Evolutionary conservation across 1,140 invertebrate species (phyloP).

Genomic region (Drosophila micromelanica): DNA sequence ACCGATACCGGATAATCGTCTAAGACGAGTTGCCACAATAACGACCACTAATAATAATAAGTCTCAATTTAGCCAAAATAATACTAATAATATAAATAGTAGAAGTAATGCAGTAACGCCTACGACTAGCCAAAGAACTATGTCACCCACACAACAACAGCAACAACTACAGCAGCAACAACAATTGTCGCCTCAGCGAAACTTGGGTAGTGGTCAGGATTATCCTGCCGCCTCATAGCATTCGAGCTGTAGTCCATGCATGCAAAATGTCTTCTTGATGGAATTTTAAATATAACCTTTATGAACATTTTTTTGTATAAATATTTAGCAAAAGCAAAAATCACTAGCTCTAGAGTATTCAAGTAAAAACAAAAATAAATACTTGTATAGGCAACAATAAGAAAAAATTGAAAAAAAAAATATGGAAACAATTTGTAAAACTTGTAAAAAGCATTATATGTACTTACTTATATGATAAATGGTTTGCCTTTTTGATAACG

Average conservation of each 20-base stretch:
- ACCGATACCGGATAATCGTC: conserved; percentile 77
- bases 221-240: conserved; percentile 67
- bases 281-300: conserved; percentile 59
- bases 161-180: conserved; percentile 30
- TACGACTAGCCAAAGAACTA: conserved; percentile 57
- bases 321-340: conserved; percentile 70
- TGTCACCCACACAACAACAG: conserved; percentile 49
- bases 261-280: conserved; percentile 75
- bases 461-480: conserved; percentile 53
- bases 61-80: conserved; percentile 73
- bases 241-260: conserved; percentile 42
- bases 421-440: conserved; percentile 51
- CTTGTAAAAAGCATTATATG: conserved; percentile 65
- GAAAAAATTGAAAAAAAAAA: conserved; percentile 8
- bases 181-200: conserved; percentile 57
- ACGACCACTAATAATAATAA: conserved; percentile 76
- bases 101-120: conserved; percentile 39
- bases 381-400: conserved; percentile 8
- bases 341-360: conserved; percentile 35
- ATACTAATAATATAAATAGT: conserved; percentile 53
- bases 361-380: conserved; percentile 1
- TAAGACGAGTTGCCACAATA: conserved; percentile 75
- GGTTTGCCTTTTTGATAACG: conserved; percentile 74
- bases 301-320: conserved; percentile 55
- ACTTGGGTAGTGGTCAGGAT: conserved; percentile 33